Evolutionary conservation across 2,797 vertebrate genomes (phyloP).

Genomic region (Scomberomorus guttatus): DNA sequence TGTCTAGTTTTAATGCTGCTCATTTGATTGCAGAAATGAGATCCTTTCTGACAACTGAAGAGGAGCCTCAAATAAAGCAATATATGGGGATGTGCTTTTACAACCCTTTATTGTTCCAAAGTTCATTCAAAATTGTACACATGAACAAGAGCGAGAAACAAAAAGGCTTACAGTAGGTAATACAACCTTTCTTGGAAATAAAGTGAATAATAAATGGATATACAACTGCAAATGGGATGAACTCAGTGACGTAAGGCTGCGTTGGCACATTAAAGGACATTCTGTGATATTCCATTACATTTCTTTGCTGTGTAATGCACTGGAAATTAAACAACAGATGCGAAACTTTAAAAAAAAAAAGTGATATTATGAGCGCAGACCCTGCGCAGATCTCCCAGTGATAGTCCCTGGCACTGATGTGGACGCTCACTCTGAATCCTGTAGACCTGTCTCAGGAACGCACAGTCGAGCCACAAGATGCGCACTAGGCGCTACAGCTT

Average conservation of each 20-base stretch:
- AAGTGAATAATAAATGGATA: conserved; percentile 5
- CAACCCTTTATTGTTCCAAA: conserved; percentile 52
- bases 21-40: conserved; percentile 20
- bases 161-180: not conserved
- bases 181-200: not conserved
- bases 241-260: not conserved
- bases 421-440: conserved; percentile 38
- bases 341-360: not conserved
- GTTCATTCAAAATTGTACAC: conserved; percentile 35
- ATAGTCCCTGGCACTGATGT: conserved; percentile 42
- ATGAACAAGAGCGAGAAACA: not conserved
- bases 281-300: not conserved
- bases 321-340: not conserved
- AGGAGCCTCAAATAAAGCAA: conserved; percentile 24
- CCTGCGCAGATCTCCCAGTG: conserved; percentile 38
- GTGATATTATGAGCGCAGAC: not conserved
- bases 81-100: conserved; percentile 41
- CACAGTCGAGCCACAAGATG: conserved; percentile 70
- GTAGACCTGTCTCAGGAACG: conserved; percentile 56
- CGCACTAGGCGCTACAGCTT: conserved; percentile 60
- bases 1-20: conserved; percentile 10
- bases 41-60: conserved; percentile 24
- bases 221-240: conserved; percentile 10
- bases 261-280: not conserved
- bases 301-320: not conserved